Base-by-base conservation (phyloP, 2,888 invertebrate species). In the Hypselothyrea guttata region DNA sequence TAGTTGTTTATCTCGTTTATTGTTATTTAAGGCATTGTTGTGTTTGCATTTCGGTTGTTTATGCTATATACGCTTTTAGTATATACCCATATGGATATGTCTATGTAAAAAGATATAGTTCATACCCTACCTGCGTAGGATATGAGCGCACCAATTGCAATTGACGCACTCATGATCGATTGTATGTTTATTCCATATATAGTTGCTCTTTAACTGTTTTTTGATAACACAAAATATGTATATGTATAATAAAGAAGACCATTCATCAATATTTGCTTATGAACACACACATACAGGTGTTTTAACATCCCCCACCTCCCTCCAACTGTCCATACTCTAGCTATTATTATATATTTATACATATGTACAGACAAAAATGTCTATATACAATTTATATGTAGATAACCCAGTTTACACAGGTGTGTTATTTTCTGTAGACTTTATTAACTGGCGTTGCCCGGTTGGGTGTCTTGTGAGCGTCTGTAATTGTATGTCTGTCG, bases 331-430 rank as follows among this genome's bases (percentile, higher is more conserved):
- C 22, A 22, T 22, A 22, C 22, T 5, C 5, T 5, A 4, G 31
- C 33, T 41, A 51, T n/a, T 22, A 22, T 22, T 22, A 22, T 22
- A 22, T 22, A 22, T 22, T 22, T 5, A 22, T 22, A 56, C 31
- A 44, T 27, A 41, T 28, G 7, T 35, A 37, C 35, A 56, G 27
- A 40, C 27, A 45, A 12, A 54, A 40, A 52, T 31, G 33, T 13
- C 18, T 18, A 31, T 44, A 37, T 62, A 49, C 51, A 34, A 31
- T 41, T 42, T 59, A 48, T 57, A 59, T 13, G 35, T 16, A 63
- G 78, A 82, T 84, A 82, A 67, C 85, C 85, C 83, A 84, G 72
- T 79, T 79, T 79, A 72, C 40, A 75, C 79, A 79, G 70, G 79
- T 79, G 79, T 4, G 5, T 22, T 22, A 4, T 22, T 22, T 22